Evolutionary conservation across 1,140 invertebrate genomes (phyloP).

Genomic region (Anastrepha obliqua): DNA sequence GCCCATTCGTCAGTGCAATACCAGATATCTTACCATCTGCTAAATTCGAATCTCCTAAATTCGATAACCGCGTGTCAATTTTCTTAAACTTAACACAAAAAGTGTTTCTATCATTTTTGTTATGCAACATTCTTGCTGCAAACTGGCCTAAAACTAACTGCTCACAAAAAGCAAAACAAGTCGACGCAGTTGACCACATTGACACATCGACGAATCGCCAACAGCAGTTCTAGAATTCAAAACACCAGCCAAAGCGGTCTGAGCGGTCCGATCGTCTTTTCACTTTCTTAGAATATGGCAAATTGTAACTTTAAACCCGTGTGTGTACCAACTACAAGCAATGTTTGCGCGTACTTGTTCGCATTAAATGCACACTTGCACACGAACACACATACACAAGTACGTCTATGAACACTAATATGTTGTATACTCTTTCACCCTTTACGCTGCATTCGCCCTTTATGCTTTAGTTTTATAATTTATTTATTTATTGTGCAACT

Average conservation of each 20-base stretch:
- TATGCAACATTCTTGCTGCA: background rate
- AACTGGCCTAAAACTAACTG: background rate
- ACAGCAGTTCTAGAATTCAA: background rate
- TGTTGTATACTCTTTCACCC: background rate
- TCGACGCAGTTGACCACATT: background rate
- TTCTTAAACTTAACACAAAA: background rate
- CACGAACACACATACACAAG: background rate
- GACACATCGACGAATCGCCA: background rate
- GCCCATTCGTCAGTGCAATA: no score
- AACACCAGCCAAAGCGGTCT: slow-evolving; percentile 22
- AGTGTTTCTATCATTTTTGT: background rate
- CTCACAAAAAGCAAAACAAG: background rate
- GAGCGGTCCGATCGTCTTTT: slow-evolving; percentile 26
- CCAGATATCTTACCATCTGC: no score
- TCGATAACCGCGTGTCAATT: background rate
- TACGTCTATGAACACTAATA: background rate
- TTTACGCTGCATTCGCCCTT: slow-evolving; percentile 48
- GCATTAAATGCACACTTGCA: slow-evolving; percentile 36
- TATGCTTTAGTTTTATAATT: slow-evolving; percentile 58
- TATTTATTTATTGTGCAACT: slow-evolving; percentile 75
- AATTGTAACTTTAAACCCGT: slow-evolving; percentile 45
- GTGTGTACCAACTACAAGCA: slow-evolving; percentile 33
- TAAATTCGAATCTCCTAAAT: background rate
- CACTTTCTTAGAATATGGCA: slow-evolving; percentile 55
- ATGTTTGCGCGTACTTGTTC: slow-evolving; percentile 48